Evolutionary conservation across 2,888 invertebrate genomes (phyloP).

Genomic region (Nemotelus nigrinus): DNA sequence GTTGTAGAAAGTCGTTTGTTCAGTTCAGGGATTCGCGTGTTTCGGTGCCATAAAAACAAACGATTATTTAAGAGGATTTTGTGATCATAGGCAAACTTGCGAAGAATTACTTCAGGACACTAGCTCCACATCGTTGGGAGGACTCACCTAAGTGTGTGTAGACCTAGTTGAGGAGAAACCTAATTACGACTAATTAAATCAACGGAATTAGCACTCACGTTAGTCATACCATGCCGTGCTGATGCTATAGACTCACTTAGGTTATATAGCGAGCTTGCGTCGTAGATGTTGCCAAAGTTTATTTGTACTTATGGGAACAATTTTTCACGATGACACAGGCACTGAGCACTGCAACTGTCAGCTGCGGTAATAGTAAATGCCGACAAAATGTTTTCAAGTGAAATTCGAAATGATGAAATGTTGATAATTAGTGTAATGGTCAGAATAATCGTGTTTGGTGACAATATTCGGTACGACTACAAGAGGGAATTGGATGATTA

Average conservation of each 20-base stretch:
- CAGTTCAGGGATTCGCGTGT: slow-evolving; percentile 40
- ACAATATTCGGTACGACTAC: background rate
- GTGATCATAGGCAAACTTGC: background rate
- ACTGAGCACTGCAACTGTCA: no score
- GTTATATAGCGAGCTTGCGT: background rate
- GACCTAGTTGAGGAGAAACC: background rate
- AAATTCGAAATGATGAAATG: slow-evolving; percentile 28
- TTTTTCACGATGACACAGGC: background rate
- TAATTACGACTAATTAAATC: slow-evolving; percentile 35
- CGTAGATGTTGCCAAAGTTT: background rate
- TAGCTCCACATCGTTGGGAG: no score
- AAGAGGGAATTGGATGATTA: no score
- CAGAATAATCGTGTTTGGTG: slow-evolving; percentile 22
- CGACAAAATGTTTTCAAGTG: background rate
- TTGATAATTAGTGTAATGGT: slow-evolving; percentile 32
- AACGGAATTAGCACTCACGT: background rate
- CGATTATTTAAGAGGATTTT: slow-evolving; percentile 11
- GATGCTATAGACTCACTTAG: background rate
- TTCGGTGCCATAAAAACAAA: slow-evolving; percentile 26
- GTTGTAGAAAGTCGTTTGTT: slow-evolving; percentile 10
- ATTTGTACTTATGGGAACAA: background rate
- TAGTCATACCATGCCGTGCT: background rate
- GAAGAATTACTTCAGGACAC: no score
- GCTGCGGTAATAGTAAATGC: no score
- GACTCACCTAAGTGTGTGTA: background rate